Evolutionary conservation across 2,797 vertebrate species (phyloP).

Genomic region (Urophycis tenuis): DNA sequence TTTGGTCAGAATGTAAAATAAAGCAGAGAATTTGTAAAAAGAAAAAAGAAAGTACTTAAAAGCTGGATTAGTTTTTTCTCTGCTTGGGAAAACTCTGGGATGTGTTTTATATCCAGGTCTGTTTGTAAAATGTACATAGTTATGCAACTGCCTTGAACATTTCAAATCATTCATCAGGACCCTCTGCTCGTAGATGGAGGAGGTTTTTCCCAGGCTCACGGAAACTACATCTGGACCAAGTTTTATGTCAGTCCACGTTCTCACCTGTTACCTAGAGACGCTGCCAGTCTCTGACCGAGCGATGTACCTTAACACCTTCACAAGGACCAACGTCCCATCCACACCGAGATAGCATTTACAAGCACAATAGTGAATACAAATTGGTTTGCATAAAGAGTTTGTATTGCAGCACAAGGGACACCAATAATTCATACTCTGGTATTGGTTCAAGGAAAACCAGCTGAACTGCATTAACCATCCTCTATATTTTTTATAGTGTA

Average conservation of each 20-base stretch:
- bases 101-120: conserved; percentile 14
- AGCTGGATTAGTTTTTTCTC: conserved; percentile 16
- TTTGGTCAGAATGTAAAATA: conserved; percentile 30
- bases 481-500: not conserved
- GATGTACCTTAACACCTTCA: not conserved
- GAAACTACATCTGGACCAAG: not conserved
- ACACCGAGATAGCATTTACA: not conserved
- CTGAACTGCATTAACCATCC: not conserved
- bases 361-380: not conserved
- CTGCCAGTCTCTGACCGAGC: not conserved
- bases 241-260: not conserved
- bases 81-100: conserved; percentile 42
- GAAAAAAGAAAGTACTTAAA: not conserved
- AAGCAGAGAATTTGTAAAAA: not conserved
- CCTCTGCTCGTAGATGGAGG: too few species aligned
- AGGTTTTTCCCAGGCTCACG: not conserved
- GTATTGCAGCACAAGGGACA: not conserved
- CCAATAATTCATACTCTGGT: not conserved
- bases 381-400: not conserved
- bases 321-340: not conserved
- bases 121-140: conserved; percentile 44
- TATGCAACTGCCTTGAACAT: conserved; percentile 20
- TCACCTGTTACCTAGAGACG: not conserved
- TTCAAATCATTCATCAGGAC: conserved; percentile 14
- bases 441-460: not conserved